phyloP scores from a whole-genome alignment of 1,140 invertebrate genomes.

The Drosophila mojavensis region DNA sequence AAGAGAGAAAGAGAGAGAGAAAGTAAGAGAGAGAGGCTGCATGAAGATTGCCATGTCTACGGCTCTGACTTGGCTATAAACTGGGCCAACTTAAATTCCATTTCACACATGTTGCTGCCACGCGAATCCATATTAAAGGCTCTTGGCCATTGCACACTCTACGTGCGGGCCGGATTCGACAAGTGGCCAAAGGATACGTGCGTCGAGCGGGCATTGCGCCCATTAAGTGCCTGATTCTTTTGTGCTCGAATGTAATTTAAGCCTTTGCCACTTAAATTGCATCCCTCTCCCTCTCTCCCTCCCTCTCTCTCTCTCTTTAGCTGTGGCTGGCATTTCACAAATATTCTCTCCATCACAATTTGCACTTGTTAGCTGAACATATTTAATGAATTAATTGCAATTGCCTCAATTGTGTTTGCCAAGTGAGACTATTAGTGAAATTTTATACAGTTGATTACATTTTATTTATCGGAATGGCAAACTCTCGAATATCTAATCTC shows the following conservation, averaged over 20 bases:
- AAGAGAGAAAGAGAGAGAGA: neutral
- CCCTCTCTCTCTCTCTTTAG: no score
- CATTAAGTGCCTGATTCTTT: slow-evolving; percentile 22
- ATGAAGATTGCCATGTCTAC: slow-evolving; percentile 30
- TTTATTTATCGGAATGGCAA: neutral
- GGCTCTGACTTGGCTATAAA: slow-evolving; percentile 56
- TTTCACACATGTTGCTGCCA: slow-evolving; percentile 51
- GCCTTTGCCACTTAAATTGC: neutral
- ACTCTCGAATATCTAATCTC: slow-evolving; percentile 3
- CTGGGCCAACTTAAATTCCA: slow-evolving; percentile 73
- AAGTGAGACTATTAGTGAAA: neutral
- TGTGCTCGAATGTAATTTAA: no score
- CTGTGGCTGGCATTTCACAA: neutral
- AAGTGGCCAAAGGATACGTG: slow-evolving; percentile 7
- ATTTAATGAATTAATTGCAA: neutral
- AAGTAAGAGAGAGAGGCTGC: slow-evolving; percentile 12
- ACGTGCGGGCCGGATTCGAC: slow-evolving; percentile 11
- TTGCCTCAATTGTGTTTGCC: neutral
- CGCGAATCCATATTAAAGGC: slow-evolving; percentile 51
- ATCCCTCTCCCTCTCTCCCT: no score
- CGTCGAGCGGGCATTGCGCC: neutral
- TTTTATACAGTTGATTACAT: slow-evolving; percentile 12
- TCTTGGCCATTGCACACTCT: slow-evolving; percentile 26
- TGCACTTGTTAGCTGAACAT: neutral
- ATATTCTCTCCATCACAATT: neutral